phyloP scores from a whole-genome alignment of 2,113 vertebrate species.

The Apistogramma diplotaenia region DNA sequence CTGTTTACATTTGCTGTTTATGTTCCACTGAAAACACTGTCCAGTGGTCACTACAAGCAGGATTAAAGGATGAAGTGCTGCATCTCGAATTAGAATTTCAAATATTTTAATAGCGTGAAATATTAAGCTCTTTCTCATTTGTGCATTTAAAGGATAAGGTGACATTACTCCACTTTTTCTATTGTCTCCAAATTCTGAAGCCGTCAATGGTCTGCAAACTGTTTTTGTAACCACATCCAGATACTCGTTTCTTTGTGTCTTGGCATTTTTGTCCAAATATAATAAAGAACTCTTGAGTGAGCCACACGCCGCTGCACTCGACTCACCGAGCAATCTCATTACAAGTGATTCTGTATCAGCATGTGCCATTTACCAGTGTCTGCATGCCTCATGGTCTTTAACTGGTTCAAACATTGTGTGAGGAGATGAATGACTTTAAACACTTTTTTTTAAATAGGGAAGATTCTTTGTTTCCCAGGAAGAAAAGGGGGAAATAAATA shows the following conservation, averaged over 20 bases:
- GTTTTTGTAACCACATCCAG: neutral
- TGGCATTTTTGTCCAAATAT: neutral
- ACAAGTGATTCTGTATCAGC: neutral
- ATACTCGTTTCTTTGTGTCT: neutral
- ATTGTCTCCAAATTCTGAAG: neutral
- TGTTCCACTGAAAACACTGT: conserved; percentile 9
- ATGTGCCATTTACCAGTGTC: too few relatives aligned
- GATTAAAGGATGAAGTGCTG: neutral
- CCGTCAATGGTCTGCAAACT: neutral
- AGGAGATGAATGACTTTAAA: neutral
- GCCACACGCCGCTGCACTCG: neutral
- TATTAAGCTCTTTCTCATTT: neutral
- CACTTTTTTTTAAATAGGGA: neutral
- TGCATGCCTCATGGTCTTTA: neutral
- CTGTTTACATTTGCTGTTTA: conserved; percentile 54
- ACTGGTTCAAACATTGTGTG: accelerated
- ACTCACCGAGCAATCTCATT: too few relatives aligned
- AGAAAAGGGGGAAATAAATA: neutral
- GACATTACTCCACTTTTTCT: neutral
- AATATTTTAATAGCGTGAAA: neutral
- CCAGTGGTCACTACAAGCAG: neutral
- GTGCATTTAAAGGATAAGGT: neutral
- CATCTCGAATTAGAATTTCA: neutral
- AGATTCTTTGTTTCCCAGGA: neutral
- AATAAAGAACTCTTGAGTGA: neutral